Conservation (phyloP, 2,113 vertebrate genomes). For the Nothobranchius kuhntae region DNA sequence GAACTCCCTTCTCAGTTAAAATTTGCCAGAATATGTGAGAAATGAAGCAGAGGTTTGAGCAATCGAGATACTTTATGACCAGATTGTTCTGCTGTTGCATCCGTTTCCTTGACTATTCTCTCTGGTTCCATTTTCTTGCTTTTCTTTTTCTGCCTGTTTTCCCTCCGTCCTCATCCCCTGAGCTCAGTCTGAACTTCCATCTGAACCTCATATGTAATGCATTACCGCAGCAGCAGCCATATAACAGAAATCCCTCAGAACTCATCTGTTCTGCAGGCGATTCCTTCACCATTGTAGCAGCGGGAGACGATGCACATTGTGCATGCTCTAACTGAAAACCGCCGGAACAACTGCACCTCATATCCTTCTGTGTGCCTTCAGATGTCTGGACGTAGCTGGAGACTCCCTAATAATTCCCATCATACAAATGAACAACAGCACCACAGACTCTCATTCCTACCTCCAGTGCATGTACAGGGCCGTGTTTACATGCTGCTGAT, state of each 20-base stretch:
- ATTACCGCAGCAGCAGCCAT: slow-evolving; percentile 32
- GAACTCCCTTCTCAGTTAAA: too few species aligned
- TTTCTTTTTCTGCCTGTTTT: slow-evolving; percentile 26
- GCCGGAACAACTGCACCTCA: slow-evolving; percentile 25
- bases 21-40: too few species aligned
- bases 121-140: slow-evolving; percentile 23
- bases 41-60: too few species aligned
- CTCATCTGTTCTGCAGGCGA: slow-evolving; percentile 29
- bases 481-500: slow-evolving; percentile 12
- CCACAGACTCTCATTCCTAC: slow-evolving; percentile 18
- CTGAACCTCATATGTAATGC: slow-evolving; percentile 54
- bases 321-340: slow-evolving; percentile 17
- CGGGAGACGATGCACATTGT: slow-evolving; percentile 19
- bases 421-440: slow-evolving; percentile 10
- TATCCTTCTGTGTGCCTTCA: slow-evolving; percentile 20
- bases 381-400: slow-evolving; percentile 44
- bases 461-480: slow-evolving; percentile 14
- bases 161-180: slow-evolving; percentile 31
- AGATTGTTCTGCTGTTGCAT: slow-evolving; percentile 10
- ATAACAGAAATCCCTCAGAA: slow-evolving; percentile 27
- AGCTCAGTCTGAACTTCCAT: slow-evolving; percentile 40
- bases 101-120: slow-evolving; percentile 25
- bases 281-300: slow-evolving; percentile 27
- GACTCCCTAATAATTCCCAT: slow-evolving; percentile 31
- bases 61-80: too few species aligned